phyloP scores from a whole-genome alignment of 2,888 invertebrate species.

The Polyommatus icarus region DNA sequence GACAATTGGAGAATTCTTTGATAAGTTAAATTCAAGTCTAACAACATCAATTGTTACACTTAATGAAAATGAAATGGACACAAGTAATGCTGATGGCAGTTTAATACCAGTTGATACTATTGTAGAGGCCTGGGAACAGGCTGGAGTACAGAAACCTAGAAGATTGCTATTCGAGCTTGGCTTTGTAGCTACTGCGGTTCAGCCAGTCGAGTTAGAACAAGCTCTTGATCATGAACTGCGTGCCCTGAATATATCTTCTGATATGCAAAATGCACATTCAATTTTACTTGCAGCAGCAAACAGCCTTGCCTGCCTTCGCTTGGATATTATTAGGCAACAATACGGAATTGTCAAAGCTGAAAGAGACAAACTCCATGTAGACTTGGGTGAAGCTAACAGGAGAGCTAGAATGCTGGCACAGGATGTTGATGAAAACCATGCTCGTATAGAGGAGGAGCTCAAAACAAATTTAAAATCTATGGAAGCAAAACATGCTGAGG shows the following conservation, averaged over 20 bases:
- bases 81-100: conserved; percentile 35
- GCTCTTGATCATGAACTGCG: conserved; percentile 85
- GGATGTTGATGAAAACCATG: conserved; percentile 95
- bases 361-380: conserved; percentile 88
- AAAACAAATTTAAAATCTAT: conserved; percentile 85
- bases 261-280: conserved; percentile 48
- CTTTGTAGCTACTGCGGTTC: conserved; percentile 80
- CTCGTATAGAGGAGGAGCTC: conserved; percentile 88
- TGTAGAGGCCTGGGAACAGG: conserved; percentile 86
- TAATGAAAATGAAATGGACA: conserved; percentile 27
- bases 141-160: conserved; percentile 83
- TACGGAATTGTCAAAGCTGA: conserved; percentile 86
- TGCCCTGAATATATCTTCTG: conserved; percentile 46
- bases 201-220: conserved; percentile 82
- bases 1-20: conserved; percentile 74
- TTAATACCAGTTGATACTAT: conserved; percentile 75
- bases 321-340: conserved; percentile 86
- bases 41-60: conserved; percentile 52
- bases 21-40: conserved; percentile 61
- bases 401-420: conserved; percentile 90
- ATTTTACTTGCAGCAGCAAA: conserved; percentile 82
- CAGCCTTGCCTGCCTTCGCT: conserved; percentile 84
- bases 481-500: conserved; percentile 89
- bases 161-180: conserved; percentile 85
- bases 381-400: conserved; percentile 90